Evolutionary conservation across 1,140 invertebrate genomes (phyloP), one percentile per base, ranked within the genome.

Genomic region (Cataglyphis hispanica): DNA sequence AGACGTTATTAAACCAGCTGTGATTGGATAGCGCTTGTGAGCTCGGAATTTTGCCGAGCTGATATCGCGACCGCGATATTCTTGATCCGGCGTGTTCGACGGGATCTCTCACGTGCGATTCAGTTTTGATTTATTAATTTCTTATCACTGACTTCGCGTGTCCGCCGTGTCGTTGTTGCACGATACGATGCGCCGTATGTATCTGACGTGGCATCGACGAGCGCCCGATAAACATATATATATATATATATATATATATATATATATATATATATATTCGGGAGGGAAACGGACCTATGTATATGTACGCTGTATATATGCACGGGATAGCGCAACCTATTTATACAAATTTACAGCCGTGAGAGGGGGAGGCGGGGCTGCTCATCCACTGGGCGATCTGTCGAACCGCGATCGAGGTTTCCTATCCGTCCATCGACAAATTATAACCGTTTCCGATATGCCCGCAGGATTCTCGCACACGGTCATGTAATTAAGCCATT

Each of bases 401-500:
- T 60, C 75, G 27, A n/a, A 19, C 27, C 75, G 70, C 43, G 50
- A 89, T 86, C 88, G 78, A 27, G 31, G 78, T 74, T 85, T 86
- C 74, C 76, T 77, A 63, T n/a, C n/a, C 61, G 87, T 72, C 63
- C 80, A 56, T 50, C 63, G 84, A 87, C 70, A 90, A 91, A 92
- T 92, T 92, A 91, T 91, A 88, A 91, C 89, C 37, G 85, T 90
- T 90, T 86, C 85, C 84, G 70, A 87, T 84, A 58, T 83, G 88
- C 86, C 89, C 80, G 87, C 64, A 85, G 87, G 88, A 67, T 83
- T 58, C 85, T 88, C 84, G 87, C 86, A 25, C 61, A 86, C 84
- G 86, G 88, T 87, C 89, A 90, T 93, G 84, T 93, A 93, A 94
- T 94, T 94, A 94, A 93, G 92, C 92, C 91, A 93, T 94, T 93